These are phyloP conservation scores for Tupiocoris notatus DNA, from an alignment of 2,888 invertebrate species.

Conservation along the genomic window DNA sequence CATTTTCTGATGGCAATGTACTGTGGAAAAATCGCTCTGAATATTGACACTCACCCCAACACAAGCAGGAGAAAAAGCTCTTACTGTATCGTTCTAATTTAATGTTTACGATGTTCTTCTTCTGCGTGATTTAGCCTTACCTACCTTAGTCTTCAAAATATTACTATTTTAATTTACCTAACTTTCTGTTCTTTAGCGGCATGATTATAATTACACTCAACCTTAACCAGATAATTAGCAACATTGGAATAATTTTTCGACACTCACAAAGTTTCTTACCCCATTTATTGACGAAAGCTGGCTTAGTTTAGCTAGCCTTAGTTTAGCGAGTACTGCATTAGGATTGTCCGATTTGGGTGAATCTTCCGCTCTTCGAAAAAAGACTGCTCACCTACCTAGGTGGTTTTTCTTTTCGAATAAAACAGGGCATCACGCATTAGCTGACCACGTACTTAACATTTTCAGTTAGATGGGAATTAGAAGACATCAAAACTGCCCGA, in stretches of 20 bases:
- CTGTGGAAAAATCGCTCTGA: not conserved
- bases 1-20: constrained; percentile 4
- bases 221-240: not conserved
- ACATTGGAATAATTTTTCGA: not conserved
- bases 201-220: constrained; percentile 7
- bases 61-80: constrained; percentile 19
- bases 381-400: too few relatives aligned
- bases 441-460: too few relatives aligned
- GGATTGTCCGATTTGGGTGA: too few relatives aligned
- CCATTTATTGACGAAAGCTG: not conserved
- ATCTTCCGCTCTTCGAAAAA: too few relatives aligned
- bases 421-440: too few relatives aligned
- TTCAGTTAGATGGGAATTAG: too few relatives aligned
- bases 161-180: not conserved
- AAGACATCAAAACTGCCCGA: too few relatives aligned
- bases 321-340: too few relatives aligned
- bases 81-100: constrained; percentile 21
- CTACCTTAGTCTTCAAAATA: not conserved
- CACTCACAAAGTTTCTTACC: not conserved
- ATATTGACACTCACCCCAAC: not conserved
- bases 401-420: too few relatives aligned
- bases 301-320: too few relatives aligned
- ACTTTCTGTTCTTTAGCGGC: constrained; percentile 7
- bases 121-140: not conserved
- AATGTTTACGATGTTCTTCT: not conserved